Conservation (phyloP, 2,888 invertebrate genomes). For the Scaptodrosophila latifasciaeformis region DNA sequence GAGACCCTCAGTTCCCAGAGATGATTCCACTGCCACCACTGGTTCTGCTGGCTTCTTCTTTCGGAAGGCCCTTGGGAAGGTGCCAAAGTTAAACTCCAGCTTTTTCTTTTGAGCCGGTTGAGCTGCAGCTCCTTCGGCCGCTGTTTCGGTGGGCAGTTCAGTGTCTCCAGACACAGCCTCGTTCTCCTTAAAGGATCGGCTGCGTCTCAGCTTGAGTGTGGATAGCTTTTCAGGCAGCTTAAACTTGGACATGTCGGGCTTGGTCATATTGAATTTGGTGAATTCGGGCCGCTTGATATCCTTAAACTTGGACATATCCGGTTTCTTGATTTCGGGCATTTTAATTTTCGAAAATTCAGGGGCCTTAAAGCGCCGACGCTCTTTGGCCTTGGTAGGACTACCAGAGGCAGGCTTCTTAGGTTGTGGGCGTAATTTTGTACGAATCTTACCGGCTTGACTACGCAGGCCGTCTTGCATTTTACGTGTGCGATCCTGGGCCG, state of each 20-base stretch:
- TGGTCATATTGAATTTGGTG: slow-evolving; percentile 73
- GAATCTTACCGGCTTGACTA: slow-evolving; percentile 83
- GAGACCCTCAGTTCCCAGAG: slow-evolving; percentile 64
- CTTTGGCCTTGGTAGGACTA: slow-evolving; percentile 71
- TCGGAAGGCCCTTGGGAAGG: slow-evolving; percentile 84
- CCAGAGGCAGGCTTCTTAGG: slow-evolving; percentile 63
- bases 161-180: slow-evolving; percentile 41
- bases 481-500: slow-evolving; percentile 76
- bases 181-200: slow-evolving; percentile 73
- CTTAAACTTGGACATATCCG: slow-evolving; percentile 76
- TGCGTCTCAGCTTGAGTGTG: slow-evolving; percentile 77
- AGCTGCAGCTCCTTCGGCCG: slow-evolving; percentile 32
- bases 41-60: slow-evolving; percentile 64
- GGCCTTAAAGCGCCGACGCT: slow-evolving; percentile 71
- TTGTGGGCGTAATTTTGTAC: slow-evolving; percentile 79
- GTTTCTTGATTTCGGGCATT: slow-evolving; percentile 74
- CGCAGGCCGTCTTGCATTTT: slow-evolving; percentile 82
- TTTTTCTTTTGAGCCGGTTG: slow-evolving; percentile 76
- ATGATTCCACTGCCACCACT: slow-evolving; percentile 50
- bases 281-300: slow-evolving; percentile 72
- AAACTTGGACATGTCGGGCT: slow-evolving; percentile 80
- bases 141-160: slow-evolving; percentile 36
- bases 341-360: slow-evolving; percentile 75
- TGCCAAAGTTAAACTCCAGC: slow-evolving; percentile 84
- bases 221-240: slow-evolving; percentile 81